Evolutionary conservation across 35 echinoderm and acorn worm species (phyloP).

Genomic region (Amphiura filiformis): DNA sequence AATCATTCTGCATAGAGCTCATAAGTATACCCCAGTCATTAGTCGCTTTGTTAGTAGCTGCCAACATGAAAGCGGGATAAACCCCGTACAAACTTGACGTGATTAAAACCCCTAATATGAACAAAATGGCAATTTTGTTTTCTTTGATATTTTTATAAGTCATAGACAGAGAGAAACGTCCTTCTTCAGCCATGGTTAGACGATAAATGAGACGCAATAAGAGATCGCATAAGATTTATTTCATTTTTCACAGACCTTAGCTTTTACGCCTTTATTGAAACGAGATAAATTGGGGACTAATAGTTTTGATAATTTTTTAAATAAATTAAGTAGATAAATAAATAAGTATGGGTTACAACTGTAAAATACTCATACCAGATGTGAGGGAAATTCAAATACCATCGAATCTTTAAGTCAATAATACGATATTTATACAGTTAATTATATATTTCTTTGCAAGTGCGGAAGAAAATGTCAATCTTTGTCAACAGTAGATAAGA

Average conservation of each 20-base stretch:
- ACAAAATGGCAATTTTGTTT: neutral
- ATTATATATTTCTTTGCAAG: too few relatives aligned
- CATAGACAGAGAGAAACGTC: neutral
- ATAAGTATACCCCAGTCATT: neutral
- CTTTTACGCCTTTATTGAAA: neutral
- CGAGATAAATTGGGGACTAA: too few relatives aligned
- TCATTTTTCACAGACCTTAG: too few relatives aligned
- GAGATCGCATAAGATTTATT: neutral
- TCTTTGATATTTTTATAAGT: neutral
- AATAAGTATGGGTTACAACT: too few relatives aligned
- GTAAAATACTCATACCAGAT: too few relatives aligned
- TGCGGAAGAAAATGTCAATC: too few relatives aligned
- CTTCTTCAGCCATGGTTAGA: neutral
- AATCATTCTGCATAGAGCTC: neutral
- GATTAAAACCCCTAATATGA: neutral
- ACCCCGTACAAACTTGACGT: neutral
- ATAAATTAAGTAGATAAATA: too few relatives aligned
- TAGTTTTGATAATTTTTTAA: too few relatives aligned
- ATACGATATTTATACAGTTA: too few relatives aligned
- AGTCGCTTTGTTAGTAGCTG: neutral
- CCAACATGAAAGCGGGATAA: neutral
- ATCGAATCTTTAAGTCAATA: too few relatives aligned
- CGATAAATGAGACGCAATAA: neutral
- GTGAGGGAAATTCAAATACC: too few relatives aligned
- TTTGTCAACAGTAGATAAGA: too few relatives aligned